Evolutionary conservation across 2,113 vertebrate genomes (phyloP).

Genomic region (Pterocles orientalis): DNA sequence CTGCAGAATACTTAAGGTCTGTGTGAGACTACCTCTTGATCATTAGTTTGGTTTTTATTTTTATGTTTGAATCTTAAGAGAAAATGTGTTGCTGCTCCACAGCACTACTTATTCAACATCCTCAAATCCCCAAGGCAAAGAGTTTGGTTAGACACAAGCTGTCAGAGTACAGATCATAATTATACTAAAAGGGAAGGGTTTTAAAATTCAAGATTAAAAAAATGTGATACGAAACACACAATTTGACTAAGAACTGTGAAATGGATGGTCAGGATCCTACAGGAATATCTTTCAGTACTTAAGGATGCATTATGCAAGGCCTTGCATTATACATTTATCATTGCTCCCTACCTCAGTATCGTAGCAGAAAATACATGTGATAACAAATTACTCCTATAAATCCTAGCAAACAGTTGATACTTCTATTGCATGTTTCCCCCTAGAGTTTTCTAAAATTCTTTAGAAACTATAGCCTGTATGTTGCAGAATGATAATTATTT

Average conservation of each 20-base stretch:
- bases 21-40: slow-evolving; percentile 16
- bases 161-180: slow-evolving; percentile 19
- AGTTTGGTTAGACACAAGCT: slow-evolving; percentile 46
- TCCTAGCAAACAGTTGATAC: neutral
- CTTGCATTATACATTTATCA: slow-evolving; percentile 19
- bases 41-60: slow-evolving; percentile 27
- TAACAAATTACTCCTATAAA: slow-evolving; percentile 11
- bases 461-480: neutral
- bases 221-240: neutral
- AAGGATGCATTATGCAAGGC: neutral
- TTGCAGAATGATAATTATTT: neutral
- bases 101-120: slow-evolving; percentile 10
- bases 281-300: slow-evolving; percentile 24
- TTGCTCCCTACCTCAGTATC: neutral
- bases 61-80: slow-evolving; percentile 11
- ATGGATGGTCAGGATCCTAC: neutral
- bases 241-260: neutral
- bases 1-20: neutral
- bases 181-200: neutral
- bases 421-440: neutral
- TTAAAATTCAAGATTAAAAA: slow-evolving; percentile 31
- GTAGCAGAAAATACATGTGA: neutral
- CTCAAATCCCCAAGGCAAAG: slow-evolving; percentile 36
- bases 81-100: slow-evolving; percentile 31
- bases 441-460: neutral